Base-by-base conservation (phyloP, 2,113 vertebrate species). In the Protobothrops mucrosquamatus region DNA sequence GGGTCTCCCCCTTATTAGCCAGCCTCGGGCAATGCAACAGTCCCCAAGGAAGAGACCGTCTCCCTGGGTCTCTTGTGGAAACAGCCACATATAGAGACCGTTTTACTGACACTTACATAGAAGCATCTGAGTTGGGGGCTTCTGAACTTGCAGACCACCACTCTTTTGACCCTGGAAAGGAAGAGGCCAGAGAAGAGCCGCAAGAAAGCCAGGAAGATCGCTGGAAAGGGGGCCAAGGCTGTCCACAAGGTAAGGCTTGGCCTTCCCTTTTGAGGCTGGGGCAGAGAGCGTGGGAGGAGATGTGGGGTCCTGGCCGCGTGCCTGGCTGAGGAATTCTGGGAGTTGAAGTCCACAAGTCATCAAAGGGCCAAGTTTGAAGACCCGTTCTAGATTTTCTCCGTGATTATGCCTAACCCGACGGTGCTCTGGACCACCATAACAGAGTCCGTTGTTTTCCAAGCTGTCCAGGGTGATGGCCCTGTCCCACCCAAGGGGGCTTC, bases 1-100 rank as follows among this genome's bases (percentile, higher is more conserved):
- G 61, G 61, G 12, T 18, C 64, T 29, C 64, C 51, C 15, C 69
- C n/a, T 24, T 26, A 11, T 52, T 85, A 34, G 51, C 24, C 2
- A 74, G 51, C 22, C 51, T 34, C 64, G 74, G 64, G 51, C 20
- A 85, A 20, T 46, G 55, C 54, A 55, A 54, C 15, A 39, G 14
- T 12, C 6, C 1, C 29, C n/a, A 74, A 24, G 20, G n/a, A 74
- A 52, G 12, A 6, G 51, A 23, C 26, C 10, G 26, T n/a, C 51
- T 4, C 0, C 64, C 64, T 4, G 2, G 12, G 4, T 69, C n/a
- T 12, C 54, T 52, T 1, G 6, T 52, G 12, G 8, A 54, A 55
- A 56, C 22, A 6, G n/a, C 4, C 56, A 9, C 4, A 0, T 4
- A 3, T 8, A 0, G n/a, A 88, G 29, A 15, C 29, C 2, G 4